Evolutionary conservation across 2,113 vertebrate species (phyloP).

Genomic region (Chloropsis cyanopogon): DNA sequence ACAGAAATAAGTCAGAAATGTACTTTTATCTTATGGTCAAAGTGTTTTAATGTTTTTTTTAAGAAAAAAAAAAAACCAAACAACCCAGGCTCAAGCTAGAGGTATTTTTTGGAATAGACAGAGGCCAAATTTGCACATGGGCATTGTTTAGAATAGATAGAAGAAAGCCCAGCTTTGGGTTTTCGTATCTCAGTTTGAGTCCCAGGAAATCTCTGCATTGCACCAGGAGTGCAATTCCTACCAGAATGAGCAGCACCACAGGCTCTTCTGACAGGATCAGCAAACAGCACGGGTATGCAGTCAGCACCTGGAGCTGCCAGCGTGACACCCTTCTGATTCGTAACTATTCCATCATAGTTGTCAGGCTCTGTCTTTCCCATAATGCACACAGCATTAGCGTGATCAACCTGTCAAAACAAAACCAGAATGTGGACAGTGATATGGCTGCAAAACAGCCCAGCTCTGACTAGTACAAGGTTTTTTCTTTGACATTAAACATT

Average conservation of each 20-base stretch:
- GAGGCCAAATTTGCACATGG: not conserved
- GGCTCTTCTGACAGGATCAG: constrained; percentile 84
- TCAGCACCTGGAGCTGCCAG: constrained; percentile 90
- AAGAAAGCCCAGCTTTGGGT: not conserved
- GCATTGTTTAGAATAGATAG: not conserved
- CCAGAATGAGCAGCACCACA: constrained; percentile 92
- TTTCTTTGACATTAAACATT: not conserved
- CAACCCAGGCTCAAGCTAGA: not conserved
- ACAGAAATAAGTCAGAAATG: not conserved
- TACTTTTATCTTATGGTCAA: not conserved
- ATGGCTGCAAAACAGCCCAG: not conserved
- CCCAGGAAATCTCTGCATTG: not conserved
- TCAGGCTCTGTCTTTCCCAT: constrained; percentile 81
- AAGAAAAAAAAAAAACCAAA: accelerated
- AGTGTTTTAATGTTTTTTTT: not conserved
- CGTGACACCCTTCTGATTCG: constrained; percentile 77
- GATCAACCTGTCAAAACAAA: constrained; percentile 75
- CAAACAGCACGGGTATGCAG: constrained; percentile 90
- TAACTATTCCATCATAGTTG: constrained; percentile 87
- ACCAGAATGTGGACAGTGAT: not conserved
- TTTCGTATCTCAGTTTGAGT: not conserved
- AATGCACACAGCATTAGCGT: constrained; percentile 81
- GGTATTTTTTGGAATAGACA: not conserved
- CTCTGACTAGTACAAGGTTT: not conserved
- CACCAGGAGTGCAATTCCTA: constrained; percentile 29